Conservation (phyloP, 2,113 vertebrate genomes). For the Lophura nycthemera region DNA sequence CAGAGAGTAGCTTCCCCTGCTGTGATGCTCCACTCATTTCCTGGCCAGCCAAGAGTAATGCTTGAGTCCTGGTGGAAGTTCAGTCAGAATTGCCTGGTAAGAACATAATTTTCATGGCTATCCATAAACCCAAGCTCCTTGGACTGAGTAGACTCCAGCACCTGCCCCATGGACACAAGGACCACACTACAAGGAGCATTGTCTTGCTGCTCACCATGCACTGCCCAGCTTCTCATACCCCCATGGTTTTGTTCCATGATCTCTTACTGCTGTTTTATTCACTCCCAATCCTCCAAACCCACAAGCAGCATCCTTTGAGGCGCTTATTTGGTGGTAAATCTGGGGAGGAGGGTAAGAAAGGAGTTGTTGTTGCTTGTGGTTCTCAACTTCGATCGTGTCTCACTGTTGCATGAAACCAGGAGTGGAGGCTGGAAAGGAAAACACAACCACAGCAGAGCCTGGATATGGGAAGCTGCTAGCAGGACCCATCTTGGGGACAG, state of each 20-base stretch:
- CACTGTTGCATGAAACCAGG: rapidly evolving
- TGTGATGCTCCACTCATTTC: rapidly evolving
- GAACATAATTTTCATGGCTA: background rate
- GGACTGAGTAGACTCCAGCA: background rate
- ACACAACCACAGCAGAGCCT: background rate
- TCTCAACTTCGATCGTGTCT: background rate
- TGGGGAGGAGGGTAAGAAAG: background rate
- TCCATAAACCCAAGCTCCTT: background rate
- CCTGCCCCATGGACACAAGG: rapidly evolving
- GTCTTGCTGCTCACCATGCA: too few species aligned
- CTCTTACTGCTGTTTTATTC: background rate
- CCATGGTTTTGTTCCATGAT: background rate
- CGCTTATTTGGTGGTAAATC: background rate
- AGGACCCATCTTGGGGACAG: background rate
- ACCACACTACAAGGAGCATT: rapidly evolving
- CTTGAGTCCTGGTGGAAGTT: background rate
- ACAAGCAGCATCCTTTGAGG: background rate
- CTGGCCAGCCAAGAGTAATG: rapidly evolving
- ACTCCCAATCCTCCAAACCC: rapidly evolving
- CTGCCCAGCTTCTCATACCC: background rate
- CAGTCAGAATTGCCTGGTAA: background rate
- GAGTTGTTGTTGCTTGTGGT: background rate
- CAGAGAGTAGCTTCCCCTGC: rapidly evolving
- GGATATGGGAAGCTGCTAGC: rapidly evolving
- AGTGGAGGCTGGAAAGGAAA: background rate